A percentile compares a stretch with the other conserved stretches of the same genome.
Evolutionary conservation across 1,140 invertebrate species (phyloP).

Genomic region (Condylostylus longicornis): DNA sequence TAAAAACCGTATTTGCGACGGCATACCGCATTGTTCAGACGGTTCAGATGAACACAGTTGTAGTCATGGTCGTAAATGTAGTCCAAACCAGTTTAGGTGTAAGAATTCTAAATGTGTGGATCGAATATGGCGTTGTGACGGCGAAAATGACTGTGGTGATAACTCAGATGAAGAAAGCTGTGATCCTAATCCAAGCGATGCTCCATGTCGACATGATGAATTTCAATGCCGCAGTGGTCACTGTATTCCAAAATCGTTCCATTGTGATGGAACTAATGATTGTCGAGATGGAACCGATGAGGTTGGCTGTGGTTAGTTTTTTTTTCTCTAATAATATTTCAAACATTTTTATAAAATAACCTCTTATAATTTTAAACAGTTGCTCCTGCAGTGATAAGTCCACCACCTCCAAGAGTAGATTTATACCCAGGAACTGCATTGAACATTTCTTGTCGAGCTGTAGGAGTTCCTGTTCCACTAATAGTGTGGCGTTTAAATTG

Average conservation of each 20-base stretch:
- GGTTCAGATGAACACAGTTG: constrained; percentile 80
- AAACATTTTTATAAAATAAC: constrained; percentile 4
- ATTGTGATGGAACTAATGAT: constrained; percentile 81
- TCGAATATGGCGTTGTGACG: constrained; percentile 83
- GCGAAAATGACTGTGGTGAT: constrained; percentile 85
- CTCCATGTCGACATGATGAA: constrained; percentile 62
- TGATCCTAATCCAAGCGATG: constrained; percentile 38
- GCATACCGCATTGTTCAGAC: constrained; percentile 65
- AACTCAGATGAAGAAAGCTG: constrained; percentile 66
- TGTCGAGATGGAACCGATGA: constrained; percentile 83
- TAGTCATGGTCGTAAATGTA: constrained; percentile 61
- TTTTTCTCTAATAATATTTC: neutral
- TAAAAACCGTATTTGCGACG: constrained; percentile 66
- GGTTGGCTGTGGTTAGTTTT: constrained; percentile 58
- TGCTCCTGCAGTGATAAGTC: constrained; percentile 46
- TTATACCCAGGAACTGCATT: constrained; percentile 58
- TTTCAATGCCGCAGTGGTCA: constrained; percentile 68
- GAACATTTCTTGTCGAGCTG: constrained; percentile 66
- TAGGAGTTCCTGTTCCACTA: constrained; percentile 77
- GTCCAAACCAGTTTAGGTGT: constrained; percentile 88
- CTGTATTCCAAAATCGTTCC: constrained; percentile 85
- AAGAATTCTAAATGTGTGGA: constrained; percentile 75
- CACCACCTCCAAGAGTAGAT: constrained; percentile 51
- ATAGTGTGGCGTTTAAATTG: constrained; percentile 95
- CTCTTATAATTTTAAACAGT: constrained; percentile 24